Conservation (phyloP, 2,888 invertebrate species). For the Melanotus villosus region DNA sequence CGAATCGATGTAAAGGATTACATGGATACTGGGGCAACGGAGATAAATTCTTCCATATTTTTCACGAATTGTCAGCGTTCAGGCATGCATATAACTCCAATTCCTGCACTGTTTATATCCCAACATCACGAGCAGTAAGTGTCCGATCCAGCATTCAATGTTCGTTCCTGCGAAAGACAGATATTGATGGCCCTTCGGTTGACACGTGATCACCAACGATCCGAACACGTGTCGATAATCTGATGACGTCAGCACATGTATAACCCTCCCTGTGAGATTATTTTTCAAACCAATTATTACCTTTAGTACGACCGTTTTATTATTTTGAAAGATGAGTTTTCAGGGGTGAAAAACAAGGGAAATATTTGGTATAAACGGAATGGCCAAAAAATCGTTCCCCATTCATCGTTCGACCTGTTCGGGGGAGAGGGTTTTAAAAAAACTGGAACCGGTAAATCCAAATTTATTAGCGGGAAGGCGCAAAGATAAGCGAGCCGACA, state of each 20-base stretch:
- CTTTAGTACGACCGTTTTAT: constrained; percentile 12
- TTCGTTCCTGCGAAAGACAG: constrained; percentile 44
- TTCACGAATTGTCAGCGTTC: constrained; percentile 37
- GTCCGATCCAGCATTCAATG: constrained; percentile 45
- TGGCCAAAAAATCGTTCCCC: constrained; percentile 16
- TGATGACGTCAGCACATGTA: constrained; percentile 37
- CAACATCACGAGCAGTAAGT: constrained; percentile 41
- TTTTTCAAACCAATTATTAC: constrained; percentile 13
- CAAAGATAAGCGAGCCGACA: constrained; percentile 12
- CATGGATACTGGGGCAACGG: constrained; percentile 30
- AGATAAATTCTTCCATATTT: constrained; percentile 42
- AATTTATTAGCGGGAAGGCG: constrained; percentile 21
- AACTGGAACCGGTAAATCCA: constrained; percentile 15
- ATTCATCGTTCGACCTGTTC: background rate
- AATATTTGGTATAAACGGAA: constrained; percentile 4
- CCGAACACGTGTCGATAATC: constrained; percentile 41
- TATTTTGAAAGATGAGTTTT: background rate
- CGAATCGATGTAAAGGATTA: constrained; percentile 29
- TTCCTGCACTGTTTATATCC: constrained; percentile 37
- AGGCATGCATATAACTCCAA: constrained; percentile 39
- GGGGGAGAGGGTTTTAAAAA: background rate
- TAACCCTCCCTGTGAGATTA: constrained; percentile 6
- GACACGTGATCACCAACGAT: constrained; percentile 43
- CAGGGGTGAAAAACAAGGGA: constrained; percentile 13
- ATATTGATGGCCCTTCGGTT: constrained; percentile 45